Evolutionary conservation across 2,888 invertebrate genomes (phyloP).

Genomic region (Drosophila ustulata): DNA sequence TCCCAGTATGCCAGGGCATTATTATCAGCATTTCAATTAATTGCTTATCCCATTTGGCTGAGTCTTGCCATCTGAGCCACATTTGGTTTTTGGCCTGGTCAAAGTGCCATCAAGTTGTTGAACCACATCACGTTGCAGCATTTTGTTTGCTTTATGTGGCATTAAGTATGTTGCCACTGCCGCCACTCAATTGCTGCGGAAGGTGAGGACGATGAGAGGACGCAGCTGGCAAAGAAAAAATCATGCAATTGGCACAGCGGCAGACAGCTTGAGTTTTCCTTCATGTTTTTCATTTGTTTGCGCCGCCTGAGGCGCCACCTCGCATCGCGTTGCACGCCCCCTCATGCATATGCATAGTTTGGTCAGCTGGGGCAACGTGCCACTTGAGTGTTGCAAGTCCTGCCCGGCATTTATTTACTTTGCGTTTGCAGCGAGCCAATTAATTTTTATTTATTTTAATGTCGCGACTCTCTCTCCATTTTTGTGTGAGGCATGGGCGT

Average conservation of each 20-base stretch:
- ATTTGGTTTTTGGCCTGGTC: slow-evolving; percentile 1
- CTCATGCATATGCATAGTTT: slow-evolving; percentile 38
- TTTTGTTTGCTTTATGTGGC: slow-evolving; percentile 38
- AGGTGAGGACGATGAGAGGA: not conserved
- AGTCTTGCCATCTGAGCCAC: not conserved
- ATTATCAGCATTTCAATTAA: slow-evolving; percentile 7
- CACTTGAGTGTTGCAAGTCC: slow-evolving; percentile 19
- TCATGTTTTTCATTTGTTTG: slow-evolving; percentile 18
- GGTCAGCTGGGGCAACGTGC: slow-evolving; percentile 38
- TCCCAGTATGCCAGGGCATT: not conserved
- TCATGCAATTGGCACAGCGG: slow-evolving; percentile 25
- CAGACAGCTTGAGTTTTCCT: slow-evolving; percentile 14
- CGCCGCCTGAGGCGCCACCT: not conserved
- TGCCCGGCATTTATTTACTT: slow-evolving; percentile 45
- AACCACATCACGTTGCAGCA: slow-evolving; percentile 55
- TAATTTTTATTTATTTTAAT: slow-evolving; percentile 80
- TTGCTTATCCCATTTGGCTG: not conserved
- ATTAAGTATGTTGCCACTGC: slow-evolving; percentile 17
- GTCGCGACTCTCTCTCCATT: slow-evolving; percentile 20
- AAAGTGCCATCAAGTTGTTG: slow-evolving; percentile 26
- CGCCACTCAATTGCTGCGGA: not conserved
- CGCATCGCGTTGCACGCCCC: not conserved
- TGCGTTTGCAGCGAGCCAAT: slow-evolving; percentile 64
- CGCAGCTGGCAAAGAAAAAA: slow-evolving; percentile 33
- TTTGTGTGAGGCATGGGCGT: too few relatives aligned